Base-by-base conservation (phyloP, 2,113 vertebrate genomes). In the Strix uralensis region DNA sequence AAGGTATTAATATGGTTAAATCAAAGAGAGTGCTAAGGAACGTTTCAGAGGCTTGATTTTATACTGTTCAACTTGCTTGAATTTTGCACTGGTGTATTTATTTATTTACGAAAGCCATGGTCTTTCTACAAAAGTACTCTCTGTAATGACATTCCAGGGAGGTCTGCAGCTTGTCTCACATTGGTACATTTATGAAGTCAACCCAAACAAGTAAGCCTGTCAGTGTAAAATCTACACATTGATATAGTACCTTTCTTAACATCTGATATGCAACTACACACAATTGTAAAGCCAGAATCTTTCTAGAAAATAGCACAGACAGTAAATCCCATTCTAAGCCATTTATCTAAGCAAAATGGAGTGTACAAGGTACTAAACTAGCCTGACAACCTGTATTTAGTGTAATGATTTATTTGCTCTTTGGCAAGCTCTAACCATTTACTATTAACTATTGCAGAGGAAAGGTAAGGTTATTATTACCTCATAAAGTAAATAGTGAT, bases 401-500 rank as follows among this genome's bases (percentile, higher is more conserved):
- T 93, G 57, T 98, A 98, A 98, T 98, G 98, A 97, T 97, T 98
- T 98, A 97, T 98, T 98, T 98, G 97, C 97, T 98, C 97, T 98
- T 98, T 92, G 81, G 97, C 94, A 98, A 97, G 97, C 96, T 95
- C 96, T 95, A 97, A 97, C 96, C 97, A 98, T 98, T 98, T 98
- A 96, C 96, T 46, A 81, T 96, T 97, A 98, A 96, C 97, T 97
- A 94, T 97, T 93, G 97, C 97, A 97, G 97, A 98, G 95, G 97
- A 98, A 98, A 98, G 98, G 97, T 98, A 96, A 98, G 97, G 97
- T 98, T 97, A 95, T 95, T 86, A 94, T 96, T 79, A 93, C 93
- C 96, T 95, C 88, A 92, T 97, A 96, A 97, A 97, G 97, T 98
- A 97, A 97, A 96, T 97, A 97, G 96, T 90, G 95, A 97, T 96